A percentile compares a stretch with the other conserved stretches of the same genome.
These are phyloP conservation scores for Aquatica leii DNA, from an alignment of 2,888 invertebrate genomes.

Conservation along the genomic window DNA sequence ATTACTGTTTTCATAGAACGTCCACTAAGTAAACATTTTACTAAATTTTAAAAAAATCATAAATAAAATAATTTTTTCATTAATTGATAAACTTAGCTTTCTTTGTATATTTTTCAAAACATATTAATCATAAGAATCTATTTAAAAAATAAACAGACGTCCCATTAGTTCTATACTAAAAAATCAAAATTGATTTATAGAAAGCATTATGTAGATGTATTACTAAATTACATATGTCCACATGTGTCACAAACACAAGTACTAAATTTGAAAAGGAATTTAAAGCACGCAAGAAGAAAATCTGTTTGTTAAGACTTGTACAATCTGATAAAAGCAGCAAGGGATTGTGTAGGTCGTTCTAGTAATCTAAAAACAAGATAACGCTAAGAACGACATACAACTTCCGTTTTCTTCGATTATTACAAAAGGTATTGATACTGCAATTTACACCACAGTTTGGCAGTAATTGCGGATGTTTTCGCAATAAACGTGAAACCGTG, in stretches of 20 bases:
- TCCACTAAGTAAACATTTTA: too few species aligned
- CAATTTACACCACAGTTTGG: conserved; percentile 48
- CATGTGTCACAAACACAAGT: conserved; percentile 8
- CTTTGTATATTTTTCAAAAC: too few species aligned
- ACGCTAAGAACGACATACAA: conserved; percentile 37
- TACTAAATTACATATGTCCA: too few species aligned
- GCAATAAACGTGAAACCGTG: conserved; percentile 21
- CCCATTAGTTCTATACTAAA: too few species aligned
- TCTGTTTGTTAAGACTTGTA: conserved; percentile 8
- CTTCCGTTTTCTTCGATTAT: conserved; percentile 30
- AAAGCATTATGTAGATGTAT: too few species aligned
- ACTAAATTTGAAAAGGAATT: conserved; percentile 15
- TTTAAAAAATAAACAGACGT: too few species aligned
- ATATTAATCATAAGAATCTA: too few species aligned
- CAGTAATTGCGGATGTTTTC: conserved; percentile 47
- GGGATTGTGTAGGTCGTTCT: conserved; percentile 41
- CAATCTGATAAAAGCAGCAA: conserved; percentile 52
- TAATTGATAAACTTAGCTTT: too few species aligned
- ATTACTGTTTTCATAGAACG: too few species aligned
- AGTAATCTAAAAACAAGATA: conserved; percentile 43
- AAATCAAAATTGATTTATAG: too few species aligned
- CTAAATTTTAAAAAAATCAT: too few species aligned
- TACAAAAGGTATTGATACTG: conserved; percentile 36
- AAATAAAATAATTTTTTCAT: too few species aligned
- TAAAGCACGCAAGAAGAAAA: conserved; percentile 16